These are phyloP conservation scores for Hypolimnas misippus DNA, from an alignment of 2,888 invertebrate genomes.

Conservation along the genomic window DNA sequence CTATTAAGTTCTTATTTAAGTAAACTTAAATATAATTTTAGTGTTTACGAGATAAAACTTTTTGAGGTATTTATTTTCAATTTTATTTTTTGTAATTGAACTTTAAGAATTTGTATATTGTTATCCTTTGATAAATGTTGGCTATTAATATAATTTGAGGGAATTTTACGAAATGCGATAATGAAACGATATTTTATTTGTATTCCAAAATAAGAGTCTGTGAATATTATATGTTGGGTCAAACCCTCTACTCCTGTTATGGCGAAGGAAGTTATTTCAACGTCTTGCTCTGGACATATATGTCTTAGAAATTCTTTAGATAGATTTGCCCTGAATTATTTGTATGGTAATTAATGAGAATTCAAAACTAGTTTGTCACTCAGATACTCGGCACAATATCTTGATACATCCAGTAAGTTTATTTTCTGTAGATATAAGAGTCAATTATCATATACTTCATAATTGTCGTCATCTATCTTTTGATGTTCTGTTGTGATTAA, in stretches of 20 bases:
- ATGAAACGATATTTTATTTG: background rate
- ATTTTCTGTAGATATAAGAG: slow-evolving; percentile 52
- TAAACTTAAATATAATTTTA: no score
- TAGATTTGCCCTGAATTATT: background rate
- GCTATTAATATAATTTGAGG: no score
- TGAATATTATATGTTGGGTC: no score
- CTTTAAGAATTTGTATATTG: background rate
- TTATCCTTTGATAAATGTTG: background rate
- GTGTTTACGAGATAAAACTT: background rate
- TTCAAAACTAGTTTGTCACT: slow-evolving; percentile 14
- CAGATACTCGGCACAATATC: slow-evolving; percentile 24
- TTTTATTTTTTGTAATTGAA: background rate
- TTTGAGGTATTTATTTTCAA: background rate
- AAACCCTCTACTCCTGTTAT: no score
- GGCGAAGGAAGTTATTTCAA: no score
- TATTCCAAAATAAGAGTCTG: background rate
- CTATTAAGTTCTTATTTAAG: no score
- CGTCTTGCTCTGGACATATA: no score
- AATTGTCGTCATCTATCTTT: slow-evolving; percentile 27
- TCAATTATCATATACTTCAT: slow-evolving; percentile 54
- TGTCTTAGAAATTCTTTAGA: background rate
- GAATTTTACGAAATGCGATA: background rate
- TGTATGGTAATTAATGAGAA: background rate
- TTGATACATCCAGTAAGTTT: slow-evolving; percentile 24
- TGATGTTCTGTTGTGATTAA: slow-evolving; percentile 37